Percentiles rank a stretch among this genome's conserved stretches.
Evolutionary conservation across 1,140 invertebrate species (phyloP).

Genomic region (Bombus terrestris): DNA sequence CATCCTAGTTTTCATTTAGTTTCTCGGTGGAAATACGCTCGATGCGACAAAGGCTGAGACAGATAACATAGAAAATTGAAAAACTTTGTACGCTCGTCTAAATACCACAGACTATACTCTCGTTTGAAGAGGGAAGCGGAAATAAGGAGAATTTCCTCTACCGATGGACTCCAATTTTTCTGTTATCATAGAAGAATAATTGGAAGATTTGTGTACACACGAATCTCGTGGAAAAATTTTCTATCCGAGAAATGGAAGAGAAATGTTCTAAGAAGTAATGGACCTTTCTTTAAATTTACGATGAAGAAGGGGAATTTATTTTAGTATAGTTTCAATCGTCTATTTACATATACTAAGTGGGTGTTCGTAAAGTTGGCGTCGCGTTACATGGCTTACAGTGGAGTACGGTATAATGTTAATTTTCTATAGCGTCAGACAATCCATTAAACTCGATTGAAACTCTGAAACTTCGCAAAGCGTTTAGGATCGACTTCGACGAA

Average conservation of each 20-base stretch:
- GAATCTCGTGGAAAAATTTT: neutral
- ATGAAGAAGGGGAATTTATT: neutral
- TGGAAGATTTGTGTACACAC: neutral
- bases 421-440: slow-evolving; percentile 2
- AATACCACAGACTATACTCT: neutral
- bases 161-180: neutral
- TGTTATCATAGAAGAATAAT: neutral
- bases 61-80: neutral
- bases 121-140: neutral
- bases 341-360: neutral
- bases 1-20: neutral
- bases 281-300: neutral
- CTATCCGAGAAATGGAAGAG: neutral
- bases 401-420: neutral
- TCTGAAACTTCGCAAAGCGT: neutral
- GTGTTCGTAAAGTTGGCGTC: neutral
- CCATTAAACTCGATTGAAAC: neutral
- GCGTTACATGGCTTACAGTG: neutral
- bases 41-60: neutral
- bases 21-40: slow-evolving; percentile 13
- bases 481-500: neutral
- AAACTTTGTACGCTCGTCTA: neutral
- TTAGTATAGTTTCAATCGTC: neutral
- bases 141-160: neutral
- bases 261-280: neutral